Percentiles rank a stretch among this genome's conserved stretches.
phyloP scores from a whole-genome alignment of 2,113 vertebrate species.

The Jacana jacana region DNA sequence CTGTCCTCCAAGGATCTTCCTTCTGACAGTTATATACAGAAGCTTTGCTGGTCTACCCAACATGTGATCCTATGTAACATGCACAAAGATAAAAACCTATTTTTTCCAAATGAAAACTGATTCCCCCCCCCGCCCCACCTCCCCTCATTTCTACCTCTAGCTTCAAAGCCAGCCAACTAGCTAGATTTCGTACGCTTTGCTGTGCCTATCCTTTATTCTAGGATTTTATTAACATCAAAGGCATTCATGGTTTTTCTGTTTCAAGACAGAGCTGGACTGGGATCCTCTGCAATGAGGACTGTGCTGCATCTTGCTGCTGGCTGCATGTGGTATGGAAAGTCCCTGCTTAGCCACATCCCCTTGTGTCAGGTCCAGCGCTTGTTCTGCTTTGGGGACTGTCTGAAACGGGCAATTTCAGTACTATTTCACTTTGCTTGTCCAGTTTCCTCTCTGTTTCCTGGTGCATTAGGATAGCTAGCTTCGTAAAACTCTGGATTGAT shows the following conservation, averaged over 20 bases:
- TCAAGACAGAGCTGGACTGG: neutral
- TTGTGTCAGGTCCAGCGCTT: neutral
- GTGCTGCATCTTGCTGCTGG: neutral
- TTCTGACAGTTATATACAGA: neutral
- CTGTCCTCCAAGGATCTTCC: neutral
- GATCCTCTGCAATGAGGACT: neutral
- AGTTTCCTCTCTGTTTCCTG: neutral
- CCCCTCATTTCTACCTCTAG: neutral
- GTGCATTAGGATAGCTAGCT: neutral
- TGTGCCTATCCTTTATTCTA: neutral
- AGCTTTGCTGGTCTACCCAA: neutral
- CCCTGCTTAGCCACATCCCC: neutral
- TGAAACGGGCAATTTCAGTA: neutral
- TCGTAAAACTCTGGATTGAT: neutral
- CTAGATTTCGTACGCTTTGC: neutral
- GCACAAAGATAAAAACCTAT: neutral
- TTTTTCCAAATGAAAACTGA: neutral
- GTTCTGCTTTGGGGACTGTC: neutral
- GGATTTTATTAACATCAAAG: neutral
- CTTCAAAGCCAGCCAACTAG: neutral
- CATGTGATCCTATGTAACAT: neutral
- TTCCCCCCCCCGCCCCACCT: rapidly evolving
- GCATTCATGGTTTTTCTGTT: neutral
- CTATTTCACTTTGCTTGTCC: neutral
- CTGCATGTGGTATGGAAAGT: neutral